phyloP scores from a whole-genome alignment of 2,113 vertebrate species.

The Pygoscelis adeliae region DNA sequence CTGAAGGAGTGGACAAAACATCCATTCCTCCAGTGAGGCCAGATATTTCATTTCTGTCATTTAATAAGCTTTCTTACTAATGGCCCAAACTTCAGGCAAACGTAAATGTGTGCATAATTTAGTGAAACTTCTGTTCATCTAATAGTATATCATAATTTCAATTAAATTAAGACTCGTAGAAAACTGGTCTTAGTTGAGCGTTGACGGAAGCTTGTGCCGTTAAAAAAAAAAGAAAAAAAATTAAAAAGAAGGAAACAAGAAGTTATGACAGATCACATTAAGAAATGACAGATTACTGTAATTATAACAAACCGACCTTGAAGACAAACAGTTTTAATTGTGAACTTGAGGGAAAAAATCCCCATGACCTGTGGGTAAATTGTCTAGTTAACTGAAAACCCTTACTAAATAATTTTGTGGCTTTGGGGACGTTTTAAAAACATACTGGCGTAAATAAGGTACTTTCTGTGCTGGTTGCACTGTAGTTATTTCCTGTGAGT shows the following conservation, averaged over 20 bases:
- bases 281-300: slow-evolving; percentile 53
- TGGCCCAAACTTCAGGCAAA: neutral
- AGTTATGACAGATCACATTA: slow-evolving; percentile 49
- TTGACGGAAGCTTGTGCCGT: neutral
- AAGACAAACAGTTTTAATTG: slow-evolving; percentile 61
- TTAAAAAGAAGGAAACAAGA: neutral
- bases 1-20: neutral
- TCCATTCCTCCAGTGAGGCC: neutral
- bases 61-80: neutral
- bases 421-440: slow-evolving; percentile 44
- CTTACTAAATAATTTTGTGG: slow-evolving; percentile 59
- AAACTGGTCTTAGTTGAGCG: neutral
- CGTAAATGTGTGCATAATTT: neutral
- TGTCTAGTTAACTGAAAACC: slow-evolving; percentile 41
- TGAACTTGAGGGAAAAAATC: slow-evolving; percentile 33
- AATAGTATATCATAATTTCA: neutral
- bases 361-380: slow-evolving; percentile 60
- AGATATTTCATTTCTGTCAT: neutral
- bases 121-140: neutral
- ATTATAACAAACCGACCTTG: slow-evolving; percentile 50
- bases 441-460: neutral
- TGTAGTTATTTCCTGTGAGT: slow-evolving; percentile 22
- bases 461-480: neutral
- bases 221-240: neutral
- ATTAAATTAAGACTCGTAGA: neutral